Evolutionary conservation across 1,140 invertebrate species (phyloP).

Genomic region (Phocides pigmalion): DNA sequence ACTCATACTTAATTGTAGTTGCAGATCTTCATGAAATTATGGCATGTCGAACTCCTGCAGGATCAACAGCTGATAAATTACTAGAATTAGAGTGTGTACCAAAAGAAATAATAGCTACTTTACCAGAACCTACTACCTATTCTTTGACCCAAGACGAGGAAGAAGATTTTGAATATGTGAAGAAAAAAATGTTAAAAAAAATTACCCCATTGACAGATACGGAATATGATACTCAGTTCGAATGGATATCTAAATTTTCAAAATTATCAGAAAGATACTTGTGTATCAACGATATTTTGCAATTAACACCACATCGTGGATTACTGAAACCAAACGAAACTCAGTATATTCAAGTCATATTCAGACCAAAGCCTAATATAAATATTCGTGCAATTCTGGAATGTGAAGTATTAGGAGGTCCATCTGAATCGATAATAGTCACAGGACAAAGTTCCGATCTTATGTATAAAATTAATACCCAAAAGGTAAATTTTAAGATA

Average conservation of each 20-base stretch:
- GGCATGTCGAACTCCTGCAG: constrained; percentile 41
- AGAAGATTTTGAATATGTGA: constrained; percentile 35
- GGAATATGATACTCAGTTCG: constrained; percentile 54
- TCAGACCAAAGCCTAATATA: constrained; percentile 60
- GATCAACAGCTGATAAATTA: constrained; percentile 31
- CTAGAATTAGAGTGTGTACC: constrained; percentile 18
- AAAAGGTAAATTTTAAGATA: constrained; percentile 73
- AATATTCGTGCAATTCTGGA: constrained; percentile 64
- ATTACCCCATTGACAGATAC: constrained; percentile 59
- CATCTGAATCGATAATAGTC: constrained; percentile 60
- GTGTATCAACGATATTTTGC: constrained; percentile 59
- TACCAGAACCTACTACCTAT: constrained; percentile 15
- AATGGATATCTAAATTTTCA: constrained; percentile 65
- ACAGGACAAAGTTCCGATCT: constrained; percentile 72
- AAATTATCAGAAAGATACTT: constrained; percentile 45
- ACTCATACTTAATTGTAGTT: constrained; percentile 3
- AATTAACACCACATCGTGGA: constrained; percentile 63
- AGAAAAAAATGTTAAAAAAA: constrained; percentile 52
- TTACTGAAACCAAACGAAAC: constrained; percentile 66
- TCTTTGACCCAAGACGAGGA: constrained; percentile 25
- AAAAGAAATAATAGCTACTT: constrained; percentile 11
- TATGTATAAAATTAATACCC: constrained; percentile 61
- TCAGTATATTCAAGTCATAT: constrained; percentile 69
- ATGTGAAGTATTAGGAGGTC: constrained; percentile 73
- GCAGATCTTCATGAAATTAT: constrained; percentile 47